phyloP scores from a whole-genome alignment of 2,113 vertebrate genomes.

The Petrocephalus zakoni region DNA sequence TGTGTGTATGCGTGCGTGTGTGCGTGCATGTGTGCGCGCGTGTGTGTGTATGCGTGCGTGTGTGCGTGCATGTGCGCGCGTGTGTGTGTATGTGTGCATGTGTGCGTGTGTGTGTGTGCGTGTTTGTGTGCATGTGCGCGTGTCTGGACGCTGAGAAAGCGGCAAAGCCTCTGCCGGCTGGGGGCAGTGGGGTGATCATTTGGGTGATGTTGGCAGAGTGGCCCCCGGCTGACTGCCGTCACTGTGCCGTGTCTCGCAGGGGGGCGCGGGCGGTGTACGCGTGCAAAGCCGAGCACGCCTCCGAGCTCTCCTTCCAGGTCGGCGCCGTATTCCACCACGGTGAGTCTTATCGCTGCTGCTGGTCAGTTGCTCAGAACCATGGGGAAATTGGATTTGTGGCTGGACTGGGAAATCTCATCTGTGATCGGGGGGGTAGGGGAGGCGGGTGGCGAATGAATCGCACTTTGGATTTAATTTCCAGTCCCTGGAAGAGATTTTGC shows the following conservation, averaged over 20 bases:
- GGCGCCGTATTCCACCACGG: conserved; percentile 93
- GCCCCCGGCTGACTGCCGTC: conserved; percentile 59
- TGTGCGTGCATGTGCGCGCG: no score
- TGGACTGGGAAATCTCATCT: conserved; percentile 9
- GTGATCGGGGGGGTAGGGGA: not conserved
- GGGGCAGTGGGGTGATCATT: not conserved
- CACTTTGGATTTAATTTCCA: conserved; percentile 11
- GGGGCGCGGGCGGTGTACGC: conserved; percentile 91
- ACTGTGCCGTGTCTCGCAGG: conserved; percentile 69
- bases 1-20: no score
- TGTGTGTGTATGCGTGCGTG: no score
- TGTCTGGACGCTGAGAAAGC: not conserved
- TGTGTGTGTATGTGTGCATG: no score
- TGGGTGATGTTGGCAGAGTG: not conserved
- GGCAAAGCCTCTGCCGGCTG: not conserved
- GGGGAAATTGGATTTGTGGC: conserved; percentile 60
- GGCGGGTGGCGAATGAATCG: conserved; percentile 2
- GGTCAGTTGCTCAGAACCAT: conserved; percentile 49
- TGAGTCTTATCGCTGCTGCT: conserved; percentile 72
- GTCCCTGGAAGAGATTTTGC: not conserved
- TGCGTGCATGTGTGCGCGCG: no score
- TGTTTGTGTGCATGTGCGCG: no score
- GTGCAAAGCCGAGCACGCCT: conserved; percentile 90
- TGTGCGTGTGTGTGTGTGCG: no score
- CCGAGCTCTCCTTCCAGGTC: conserved; percentile 90